Evolutionary conservation across 2,888 invertebrate genomes (phyloP).

Genomic region (Dioctria linearis): DNA sequence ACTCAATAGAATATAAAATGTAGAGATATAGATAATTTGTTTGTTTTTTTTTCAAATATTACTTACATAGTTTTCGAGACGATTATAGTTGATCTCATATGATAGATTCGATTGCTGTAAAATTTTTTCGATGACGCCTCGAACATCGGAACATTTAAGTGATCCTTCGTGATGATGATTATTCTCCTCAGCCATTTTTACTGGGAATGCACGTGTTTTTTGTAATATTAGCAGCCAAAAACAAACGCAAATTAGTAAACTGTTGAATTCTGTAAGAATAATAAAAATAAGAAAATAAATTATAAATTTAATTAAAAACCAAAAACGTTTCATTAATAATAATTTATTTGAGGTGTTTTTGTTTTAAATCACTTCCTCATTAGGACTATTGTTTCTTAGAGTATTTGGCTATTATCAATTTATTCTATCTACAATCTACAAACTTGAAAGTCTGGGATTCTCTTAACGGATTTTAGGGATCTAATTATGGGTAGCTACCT

Average conservation of each 20-base stretch:
- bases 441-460: too few species aligned
- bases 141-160: constrained; percentile 30
- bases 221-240: constrained; percentile 57
- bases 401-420: too few species aligned
- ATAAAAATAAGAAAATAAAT: constrained; percentile 25
- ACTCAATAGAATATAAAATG: constrained; percentile 14
- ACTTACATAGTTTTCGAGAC: constrained; percentile 56
- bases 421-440: too few species aligned
- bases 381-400: too few species aligned
- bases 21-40: background rate
- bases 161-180: background rate
- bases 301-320: constrained; percentile 1
- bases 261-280: constrained; percentile 56
- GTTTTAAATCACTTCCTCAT: too few species aligned
- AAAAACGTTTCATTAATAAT: background rate
- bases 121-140: constrained; percentile 48
- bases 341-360: constrained; percentile 8
- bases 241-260: constrained; percentile 56
- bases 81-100: constrained; percentile 48
- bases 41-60: background rate
- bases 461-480: too few species aligned
- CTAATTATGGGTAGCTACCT: too few species aligned
- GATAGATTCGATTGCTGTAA: constrained; percentile 55
- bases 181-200: constrained; percentile 34
- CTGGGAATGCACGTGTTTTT: constrained; percentile 51